A percentile compares a stretch with the other conserved stretches of the same genome.
Conservation (phyloP, 2,888 invertebrate species). For the Clunio marinus region DNA sequence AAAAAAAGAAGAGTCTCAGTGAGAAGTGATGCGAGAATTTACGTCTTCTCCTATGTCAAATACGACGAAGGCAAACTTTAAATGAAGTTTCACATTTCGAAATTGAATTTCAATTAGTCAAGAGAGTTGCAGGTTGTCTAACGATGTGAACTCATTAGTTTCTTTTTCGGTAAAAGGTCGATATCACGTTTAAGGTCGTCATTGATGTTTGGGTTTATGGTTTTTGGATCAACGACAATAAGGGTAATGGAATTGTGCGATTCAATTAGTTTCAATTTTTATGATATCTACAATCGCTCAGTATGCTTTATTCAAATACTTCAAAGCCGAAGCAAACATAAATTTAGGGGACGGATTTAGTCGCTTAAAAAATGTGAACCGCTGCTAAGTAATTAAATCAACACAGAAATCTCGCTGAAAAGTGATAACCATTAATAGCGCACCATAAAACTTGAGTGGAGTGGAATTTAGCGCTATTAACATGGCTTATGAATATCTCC, state of each 20-base stretch:
- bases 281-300: no score
- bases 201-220: background rate
- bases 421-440: slow-evolving; percentile 20
- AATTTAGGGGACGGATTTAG: no score
- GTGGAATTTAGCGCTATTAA: slow-evolving; percentile 5
- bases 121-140: background rate
- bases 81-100: slow-evolving; percentile 21
- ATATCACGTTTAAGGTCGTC: slow-evolving; percentile 15
- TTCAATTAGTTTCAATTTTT: no score
- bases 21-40: slow-evolving; percentile 16
- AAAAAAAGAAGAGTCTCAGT: no score
- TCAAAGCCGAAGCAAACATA: no score
- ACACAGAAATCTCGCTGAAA: background rate
- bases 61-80: background rate
- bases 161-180: slow-evolving; percentile 28
- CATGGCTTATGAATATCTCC: slow-evolving; percentile 29
- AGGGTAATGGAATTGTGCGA: background rate
- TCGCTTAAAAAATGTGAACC: no score
- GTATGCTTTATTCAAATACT: no score
- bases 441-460: slow-evolving; percentile 13
- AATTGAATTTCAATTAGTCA: slow-evolving; percentile 35
- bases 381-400: background rate
- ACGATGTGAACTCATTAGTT: slow-evolving; percentile 13
- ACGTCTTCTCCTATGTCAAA: background rate
- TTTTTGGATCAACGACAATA: background rate